These are phyloP conservation scores for Cyclura pinguis DNA, from an alignment of 2,797 vertebrate species.

Conservation along the genomic window DNA sequence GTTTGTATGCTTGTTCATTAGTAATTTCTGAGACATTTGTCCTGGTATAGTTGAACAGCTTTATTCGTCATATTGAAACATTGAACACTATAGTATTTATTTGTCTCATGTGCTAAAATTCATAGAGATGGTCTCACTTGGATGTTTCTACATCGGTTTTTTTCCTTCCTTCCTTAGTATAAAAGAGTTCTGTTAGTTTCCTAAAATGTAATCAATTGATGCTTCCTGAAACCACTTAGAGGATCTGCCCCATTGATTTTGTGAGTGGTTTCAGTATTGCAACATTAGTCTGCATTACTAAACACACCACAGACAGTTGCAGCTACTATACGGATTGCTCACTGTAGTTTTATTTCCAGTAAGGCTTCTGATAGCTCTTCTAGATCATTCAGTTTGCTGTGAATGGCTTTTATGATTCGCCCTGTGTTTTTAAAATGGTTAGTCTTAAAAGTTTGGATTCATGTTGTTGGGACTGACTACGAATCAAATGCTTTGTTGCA, in stretches of 20 bases:
- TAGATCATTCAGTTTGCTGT: background rate
- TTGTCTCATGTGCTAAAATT: background rate
- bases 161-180: conserved; percentile 1
- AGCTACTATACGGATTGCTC: background rate
- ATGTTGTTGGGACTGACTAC: too few relatives aligned
- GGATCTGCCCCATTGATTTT: conserved; percentile 5
- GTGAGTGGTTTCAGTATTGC: conserved; percentile 7
- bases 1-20: background rate
- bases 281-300: conserved; percentile 21
- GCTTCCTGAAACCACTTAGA: conserved; percentile 43
- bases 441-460: background rate
- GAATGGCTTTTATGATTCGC: conserved; percentile 11
- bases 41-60: background rate
- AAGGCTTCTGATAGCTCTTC: background rate
- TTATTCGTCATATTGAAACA: background rate
- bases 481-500: background rate
- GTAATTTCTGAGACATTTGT: background rate
- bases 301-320: background rate
- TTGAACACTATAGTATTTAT: background rate
- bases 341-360: background rate
- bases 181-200: background rate
- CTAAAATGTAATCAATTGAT: conserved; percentile 33
- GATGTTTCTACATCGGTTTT: conserved; percentile 24
- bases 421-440: background rate
- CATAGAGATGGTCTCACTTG: background rate